phyloP scores from a whole-genome alignment of 2,888 invertebrate species.

The Cataglyphis albicans region DNA sequence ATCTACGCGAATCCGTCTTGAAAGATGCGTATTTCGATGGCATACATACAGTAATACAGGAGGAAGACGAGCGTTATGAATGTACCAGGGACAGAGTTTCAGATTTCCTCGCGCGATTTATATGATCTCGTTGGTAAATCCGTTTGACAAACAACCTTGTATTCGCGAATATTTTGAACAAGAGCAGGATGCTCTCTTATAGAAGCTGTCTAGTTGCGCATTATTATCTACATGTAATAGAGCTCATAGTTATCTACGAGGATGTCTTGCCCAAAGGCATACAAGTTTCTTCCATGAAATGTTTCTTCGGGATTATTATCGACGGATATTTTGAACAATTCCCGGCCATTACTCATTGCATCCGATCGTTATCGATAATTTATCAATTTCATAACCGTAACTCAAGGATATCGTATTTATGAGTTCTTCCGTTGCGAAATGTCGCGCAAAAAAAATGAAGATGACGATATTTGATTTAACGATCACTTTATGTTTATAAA shows the following conservation, averaged over 20 bases:
- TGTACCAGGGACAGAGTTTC: constrained; percentile 42
- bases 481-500: constrained; percentile 4
- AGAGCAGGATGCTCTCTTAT: constrained; percentile 10
- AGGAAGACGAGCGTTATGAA: constrained; percentile 41
- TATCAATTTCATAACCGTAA: constrained; percentile 2
- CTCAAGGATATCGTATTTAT: constrained; percentile 21
- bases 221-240: constrained; percentile 47
- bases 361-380: constrained; percentile 18
- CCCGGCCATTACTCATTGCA: background rate
- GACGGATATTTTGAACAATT: constrained; percentile 14
- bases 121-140: constrained; percentile 45
- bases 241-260: constrained; percentile 38
- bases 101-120: constrained; percentile 47
- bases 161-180: constrained; percentile 34
- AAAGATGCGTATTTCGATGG: constrained; percentile 43
- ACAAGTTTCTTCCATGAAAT: background rate
- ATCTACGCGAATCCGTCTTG: constrained; percentile 24
- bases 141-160: constrained; percentile 49
- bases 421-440: background rate
- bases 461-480: constrained; percentile 4
- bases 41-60: background rate
- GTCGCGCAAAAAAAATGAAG: background rate
- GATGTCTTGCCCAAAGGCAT: background rate
- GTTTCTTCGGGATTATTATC: constrained; percentile 1
- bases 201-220: constrained; percentile 14